Evolutionary conservation across 1,140 invertebrate species (phyloP), one percentile per base, ranked within the genome.

Genomic region (Cydia pomonella): DNA sequence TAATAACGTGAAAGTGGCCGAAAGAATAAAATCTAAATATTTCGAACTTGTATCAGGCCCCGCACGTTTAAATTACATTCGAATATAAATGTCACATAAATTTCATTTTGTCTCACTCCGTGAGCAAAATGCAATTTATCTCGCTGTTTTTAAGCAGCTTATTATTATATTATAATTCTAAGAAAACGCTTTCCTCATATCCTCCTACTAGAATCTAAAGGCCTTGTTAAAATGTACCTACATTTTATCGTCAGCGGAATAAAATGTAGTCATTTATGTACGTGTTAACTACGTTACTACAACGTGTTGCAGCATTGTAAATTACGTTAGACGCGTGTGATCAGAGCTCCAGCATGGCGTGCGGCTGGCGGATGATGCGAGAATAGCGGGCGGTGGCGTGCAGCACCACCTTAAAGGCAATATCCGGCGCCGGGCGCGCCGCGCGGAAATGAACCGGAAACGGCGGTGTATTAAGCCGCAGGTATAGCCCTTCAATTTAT

Each of bases 401-500:
- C 84, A 85, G 87, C 87, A 81, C 89, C 91, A 89, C 92, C 93
- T 93, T 93, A 92, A 93, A 93, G 93, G 92, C 93, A 93, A 93
- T 93, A 93, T 93, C 93, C 92, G 93, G 90, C 87, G 84, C 81
- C 84, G 87, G 84, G 88, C 89, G 89, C 87, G 86, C 84, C 86
- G 88, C 78, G 88, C 89, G 93, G 93, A 93, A 93, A 93, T 93
- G 93, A 93, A 93, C 87, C 92, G 92, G 93, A 93, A 93, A 93
- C 92, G 86, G 90, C 89, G 91, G 91, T 91, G 91, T 93, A 93
- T 93, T 93, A 93, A 93, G 92, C 91, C 85, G 88, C 90, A 93
- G 91, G 91, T 93, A 93, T 84, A 87, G 87, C 89, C 90, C 91
- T 93, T 92, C 90, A 92, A 93, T 93, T 92, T 93, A 93, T 91